Base-by-base conservation (phyloP, 2,888 invertebrate species). In the Myopa tessellatipennis region DNA sequence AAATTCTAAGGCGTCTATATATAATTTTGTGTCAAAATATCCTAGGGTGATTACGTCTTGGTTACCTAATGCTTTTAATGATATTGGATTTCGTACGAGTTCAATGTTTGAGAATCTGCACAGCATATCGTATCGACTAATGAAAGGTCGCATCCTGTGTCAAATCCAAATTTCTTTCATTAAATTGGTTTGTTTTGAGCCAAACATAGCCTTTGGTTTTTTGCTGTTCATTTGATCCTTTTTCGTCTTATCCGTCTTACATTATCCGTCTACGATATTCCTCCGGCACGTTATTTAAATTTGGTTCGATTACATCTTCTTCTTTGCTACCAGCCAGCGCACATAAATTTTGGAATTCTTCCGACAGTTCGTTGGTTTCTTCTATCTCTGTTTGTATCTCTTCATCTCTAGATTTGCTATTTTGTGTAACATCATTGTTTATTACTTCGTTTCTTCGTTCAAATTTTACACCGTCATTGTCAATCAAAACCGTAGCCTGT, bases 11-110 rank as follows among this genome's bases (percentile, higher is more conserved):
- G 12, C 38, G 10, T 77, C 79, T 3, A 76, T 70, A 1, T 26
- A 38, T 1, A 79, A 34, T 26, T 36, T 55, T n/a, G 69, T 45
- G 14, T 79, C 76, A 3, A 78, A 78, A 65, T 76, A 78, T 38
- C 78, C 78, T 7, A 76, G 5, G 6, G 76, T 78, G 26, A 18
- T 55, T n/a, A 79, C 52, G 10, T 77, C 76, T 12, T 58, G 50
- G 8, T 68, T 70, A 7, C 78, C 76, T 14, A 79, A 55, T 26
- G 63, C 74, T 26, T 73, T 63, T n/a, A 79, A 18, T 5, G 70
- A 34, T 1, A 36, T 70, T 16, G 70, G 55, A 16, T n/a, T n/a
- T 14, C 70, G 52, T 36, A 73, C 55, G n/a, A 78, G 50, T 36
- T 68, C 55, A 3, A 78, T 58, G 8, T 72, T 72, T n/a, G 14